Conservation (phyloP, 2,113 vertebrate genomes). For the Platichthys flesus region DNA sequence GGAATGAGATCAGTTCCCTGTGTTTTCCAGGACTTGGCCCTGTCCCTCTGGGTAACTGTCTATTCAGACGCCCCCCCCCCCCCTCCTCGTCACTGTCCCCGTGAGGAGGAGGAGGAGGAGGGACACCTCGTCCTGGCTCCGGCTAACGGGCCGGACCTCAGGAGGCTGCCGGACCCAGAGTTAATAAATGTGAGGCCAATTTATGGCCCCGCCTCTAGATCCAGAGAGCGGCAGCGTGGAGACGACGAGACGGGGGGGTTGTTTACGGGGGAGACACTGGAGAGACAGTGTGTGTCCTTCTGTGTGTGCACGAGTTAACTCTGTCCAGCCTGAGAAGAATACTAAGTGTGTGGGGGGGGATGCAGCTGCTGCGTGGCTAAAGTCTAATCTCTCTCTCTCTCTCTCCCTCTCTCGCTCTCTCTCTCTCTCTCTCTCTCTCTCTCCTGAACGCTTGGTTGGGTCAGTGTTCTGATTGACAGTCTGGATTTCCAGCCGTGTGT, state of each 20-base stretch:
- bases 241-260: constrained; percentile 4
- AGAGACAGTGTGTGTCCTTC: constrained; percentile 47
- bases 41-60: no score
- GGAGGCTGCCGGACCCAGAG: constrained; percentile 47
- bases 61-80: no score
- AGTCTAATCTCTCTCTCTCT: no score
- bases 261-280: constrained; percentile 35
- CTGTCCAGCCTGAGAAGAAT: constrained; percentile 58
- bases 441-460: no score
- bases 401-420: no score
- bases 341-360: constrained; percentile 49
- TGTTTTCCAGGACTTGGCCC: no score
- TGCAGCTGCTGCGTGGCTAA: constrained; percentile 56
- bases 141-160: constrained; percentile 63
- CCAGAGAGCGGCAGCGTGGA: constrained; percentile 25
- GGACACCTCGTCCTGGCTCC: constrained; percentile 14
- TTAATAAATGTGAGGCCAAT: constrained; percentile 70
- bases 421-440: no score
- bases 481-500: no score
- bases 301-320: constrained; percentile 54
- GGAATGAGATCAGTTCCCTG: no score
- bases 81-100: no score
- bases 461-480: no score
- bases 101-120: no score
- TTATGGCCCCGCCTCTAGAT: constrained; percentile 47